phyloP scores from a whole-genome alignment of 2,797 vertebrate genomes.

The Cyprinella venusta region DNA sequence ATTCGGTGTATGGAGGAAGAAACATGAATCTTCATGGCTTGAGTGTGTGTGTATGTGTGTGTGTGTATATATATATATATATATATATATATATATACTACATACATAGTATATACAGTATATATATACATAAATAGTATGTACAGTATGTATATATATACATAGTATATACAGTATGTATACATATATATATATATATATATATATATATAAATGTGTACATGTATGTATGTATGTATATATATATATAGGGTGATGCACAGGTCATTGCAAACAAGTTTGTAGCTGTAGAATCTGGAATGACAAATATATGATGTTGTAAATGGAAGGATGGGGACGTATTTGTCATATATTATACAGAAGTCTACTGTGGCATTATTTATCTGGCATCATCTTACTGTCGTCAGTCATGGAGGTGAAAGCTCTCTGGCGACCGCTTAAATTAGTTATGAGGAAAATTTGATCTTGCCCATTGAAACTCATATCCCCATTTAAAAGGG shows the following conservation, averaged over 20 bases:
- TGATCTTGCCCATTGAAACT: background rate
- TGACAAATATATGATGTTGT: background rate
- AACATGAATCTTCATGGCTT: constrained; percentile 54
- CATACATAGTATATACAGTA: too few relatives aligned
- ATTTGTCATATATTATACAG: background rate
- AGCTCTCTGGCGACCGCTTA: background rate
- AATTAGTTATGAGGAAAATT: constrained; percentile 19
- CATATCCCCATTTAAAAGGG: background rate
- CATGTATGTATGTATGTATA: too few relatives aligned
- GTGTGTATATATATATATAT: background rate
- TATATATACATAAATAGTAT: too few relatives aligned
- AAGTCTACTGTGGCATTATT: background rate
- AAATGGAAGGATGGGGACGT: background rate
- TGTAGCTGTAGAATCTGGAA: constrained; percentile 26
- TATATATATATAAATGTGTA: too few relatives aligned
- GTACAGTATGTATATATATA: too few relatives aligned
- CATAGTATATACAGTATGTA: background rate
- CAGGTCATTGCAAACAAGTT: background rate
- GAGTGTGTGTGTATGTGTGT: background rate
- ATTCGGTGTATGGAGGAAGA: constrained; percentile 49
- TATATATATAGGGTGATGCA: background rate
- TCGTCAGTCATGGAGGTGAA: background rate
- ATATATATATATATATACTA: too few relatives aligned
- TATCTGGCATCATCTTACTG: background rate
- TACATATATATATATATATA: too few relatives aligned